These are phyloP conservation scores for Drosophila mauritiana DNA, from an alignment of 1,140 invertebrate genomes.

Conservation along the genomic window DNA sequence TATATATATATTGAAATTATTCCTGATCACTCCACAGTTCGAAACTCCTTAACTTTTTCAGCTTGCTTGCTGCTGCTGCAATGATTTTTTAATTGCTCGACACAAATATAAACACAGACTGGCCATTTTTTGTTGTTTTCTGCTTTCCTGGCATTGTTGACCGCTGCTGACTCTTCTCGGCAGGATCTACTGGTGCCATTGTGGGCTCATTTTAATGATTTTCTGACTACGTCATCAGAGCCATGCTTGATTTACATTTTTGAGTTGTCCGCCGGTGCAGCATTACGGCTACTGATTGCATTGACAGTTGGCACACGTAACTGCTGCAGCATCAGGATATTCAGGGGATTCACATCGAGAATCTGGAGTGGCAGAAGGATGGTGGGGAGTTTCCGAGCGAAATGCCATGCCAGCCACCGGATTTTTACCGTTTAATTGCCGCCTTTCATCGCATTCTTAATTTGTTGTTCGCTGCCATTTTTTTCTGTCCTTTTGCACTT, in stretches of 20 bases:
- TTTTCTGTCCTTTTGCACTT: neutral
- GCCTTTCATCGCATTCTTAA: slow-evolving; percentile 54
- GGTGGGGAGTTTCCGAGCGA: neutral
- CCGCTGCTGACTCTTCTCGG: slow-evolving; percentile 28
- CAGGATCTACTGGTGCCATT: slow-evolving; percentile 33
- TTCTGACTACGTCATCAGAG: slow-evolving; percentile 54
- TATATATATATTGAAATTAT: neutral
- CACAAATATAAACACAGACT: slow-evolving; percentile 56
- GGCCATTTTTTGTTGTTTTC: slow-evolving; percentile 29
- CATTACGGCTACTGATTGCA: slow-evolving; percentile 53
- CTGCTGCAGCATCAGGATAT: slow-evolving; percentile 37
- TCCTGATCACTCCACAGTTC: neutral
- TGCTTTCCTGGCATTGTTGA: slow-evolving; percentile 9
- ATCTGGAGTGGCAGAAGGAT: neutral
- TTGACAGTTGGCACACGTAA: slow-evolving; percentile 55
- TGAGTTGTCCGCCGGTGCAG: slow-evolving; percentile 42
- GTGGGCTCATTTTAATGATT: slow-evolving; percentile 56
- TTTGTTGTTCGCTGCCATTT: slow-evolving; percentile 38
- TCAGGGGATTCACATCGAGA: slow-evolving; percentile 12
- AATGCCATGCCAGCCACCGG: slow-evolving; percentile 33
- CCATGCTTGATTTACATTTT: slow-evolving; percentile 59
- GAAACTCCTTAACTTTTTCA: slow-evolving; percentile 13
- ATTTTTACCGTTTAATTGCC: slow-evolving; percentile 58
- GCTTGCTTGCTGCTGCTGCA: slow-evolving; percentile 45
- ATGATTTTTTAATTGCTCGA: slow-evolving; percentile 63